These are phyloP conservation scores for Neoarius graeffei DNA, from an alignment of 2,113 vertebrate species.

Conservation along the genomic window DNA sequence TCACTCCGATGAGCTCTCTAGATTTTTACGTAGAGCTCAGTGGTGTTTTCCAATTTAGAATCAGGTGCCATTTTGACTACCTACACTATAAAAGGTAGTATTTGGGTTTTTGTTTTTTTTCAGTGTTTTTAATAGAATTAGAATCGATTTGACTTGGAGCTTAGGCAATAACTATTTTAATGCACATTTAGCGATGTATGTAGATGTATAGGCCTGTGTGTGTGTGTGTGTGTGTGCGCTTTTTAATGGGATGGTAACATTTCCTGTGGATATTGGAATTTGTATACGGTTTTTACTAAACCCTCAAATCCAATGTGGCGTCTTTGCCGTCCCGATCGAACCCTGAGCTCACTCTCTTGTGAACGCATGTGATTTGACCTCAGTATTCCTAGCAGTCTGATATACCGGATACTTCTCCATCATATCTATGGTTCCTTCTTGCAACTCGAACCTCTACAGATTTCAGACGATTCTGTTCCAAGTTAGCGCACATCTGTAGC, in stretches of 20 bases:
- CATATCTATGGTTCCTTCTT: not conserved
- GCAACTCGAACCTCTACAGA: not conserved
- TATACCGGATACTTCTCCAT: not conserved
- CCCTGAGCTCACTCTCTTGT: not conserved
- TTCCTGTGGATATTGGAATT: conserved; percentile 29
- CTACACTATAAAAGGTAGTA: conserved; percentile 56
- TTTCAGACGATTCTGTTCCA: too few relatives aligned
- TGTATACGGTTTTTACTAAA: conserved; percentile 17
- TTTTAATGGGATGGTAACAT: conserved; percentile 19
- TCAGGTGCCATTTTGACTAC: conserved; percentile 57
- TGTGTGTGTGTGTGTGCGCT: not conserved
- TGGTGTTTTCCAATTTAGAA: conserved; percentile 32
- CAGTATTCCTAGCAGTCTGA: not conserved
- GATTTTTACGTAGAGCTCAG: too few relatives aligned
- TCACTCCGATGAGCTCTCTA: too few relatives aligned
- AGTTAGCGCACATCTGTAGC: conserved; percentile 19
- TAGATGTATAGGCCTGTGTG: not conserved
- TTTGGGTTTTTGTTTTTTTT: conserved; percentile 41
- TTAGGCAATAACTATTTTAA: conserved; percentile 53
- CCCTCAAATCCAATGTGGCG: not conserved
- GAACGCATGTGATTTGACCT: not conserved
- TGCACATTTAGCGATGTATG: conserved; percentile 10
- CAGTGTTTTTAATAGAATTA: conserved; percentile 57
- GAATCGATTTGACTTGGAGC: conserved; percentile 51
- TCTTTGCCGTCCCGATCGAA: not conserved